phyloP scores from a whole-genome alignment of 2,888 invertebrate species.

The Rhagium mordax region DNA sequence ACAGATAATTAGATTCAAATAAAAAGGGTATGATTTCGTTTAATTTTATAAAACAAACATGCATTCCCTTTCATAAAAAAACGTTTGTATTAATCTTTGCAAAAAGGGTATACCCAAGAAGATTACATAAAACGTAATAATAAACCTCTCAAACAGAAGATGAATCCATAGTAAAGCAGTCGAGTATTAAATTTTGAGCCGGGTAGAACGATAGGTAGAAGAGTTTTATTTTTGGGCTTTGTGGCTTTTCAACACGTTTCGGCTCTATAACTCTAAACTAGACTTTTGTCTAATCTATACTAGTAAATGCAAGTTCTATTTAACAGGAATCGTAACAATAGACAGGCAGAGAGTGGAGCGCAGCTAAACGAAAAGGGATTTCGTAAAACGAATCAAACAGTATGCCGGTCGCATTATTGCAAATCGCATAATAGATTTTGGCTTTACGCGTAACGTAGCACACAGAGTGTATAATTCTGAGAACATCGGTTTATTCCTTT shows the following conservation, averaged over 20 bases:
- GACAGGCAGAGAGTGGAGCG: slow-evolving; percentile 5
- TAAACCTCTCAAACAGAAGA: slow-evolving; percentile 17
- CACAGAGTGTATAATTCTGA: slow-evolving; percentile 12
- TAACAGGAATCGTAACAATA: slow-evolving; percentile 30
- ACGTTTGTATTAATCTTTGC: background rate
- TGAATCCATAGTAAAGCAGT: slow-evolving; percentile 14
- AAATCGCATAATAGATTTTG: slow-evolving; percentile 59
- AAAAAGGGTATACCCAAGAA: background rate
- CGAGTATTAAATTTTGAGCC: slow-evolving; percentile 17
- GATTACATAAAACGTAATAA: slow-evolving; percentile 6
- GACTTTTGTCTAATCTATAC: slow-evolving; percentile 41
- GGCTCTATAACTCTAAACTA: slow-evolving; percentile 35
- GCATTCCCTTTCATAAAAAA: background rate
- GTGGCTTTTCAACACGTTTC: slow-evolving; percentile 37
- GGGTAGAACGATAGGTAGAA: slow-evolving; percentile 21
- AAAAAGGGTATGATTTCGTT: too few species aligned
- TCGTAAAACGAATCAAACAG: slow-evolving; percentile 50
- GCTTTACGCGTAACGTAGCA: slow-evolving; percentile 46
- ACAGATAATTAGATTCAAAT: too few species aligned
- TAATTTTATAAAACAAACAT: background rate
- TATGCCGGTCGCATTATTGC: slow-evolving; percentile 57
- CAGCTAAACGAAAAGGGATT: slow-evolving; percentile 21
- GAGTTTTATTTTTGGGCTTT: slow-evolving; percentile 32
- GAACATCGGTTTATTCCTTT: slow-evolving; percentile 1
- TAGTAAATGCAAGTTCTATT: slow-evolving; percentile 45